Conservation (phyloP, 2,113 vertebrate species). For the Gopherus flavomarginatus region DNA sequence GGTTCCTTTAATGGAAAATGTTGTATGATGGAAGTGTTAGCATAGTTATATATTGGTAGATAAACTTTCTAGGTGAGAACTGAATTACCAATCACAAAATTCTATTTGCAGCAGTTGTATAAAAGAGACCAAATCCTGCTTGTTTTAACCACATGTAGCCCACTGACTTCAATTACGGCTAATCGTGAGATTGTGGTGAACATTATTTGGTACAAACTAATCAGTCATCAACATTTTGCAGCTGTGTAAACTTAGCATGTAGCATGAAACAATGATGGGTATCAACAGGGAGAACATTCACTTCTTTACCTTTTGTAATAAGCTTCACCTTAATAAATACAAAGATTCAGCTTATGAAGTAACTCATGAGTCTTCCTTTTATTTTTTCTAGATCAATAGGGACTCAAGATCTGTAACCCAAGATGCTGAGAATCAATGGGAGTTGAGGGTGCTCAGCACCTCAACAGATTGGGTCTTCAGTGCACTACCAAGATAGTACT, state of each 20-base stretch:
- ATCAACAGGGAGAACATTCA: neutral
- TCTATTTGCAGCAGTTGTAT: neutral
- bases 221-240: neutral
- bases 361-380: neutral
- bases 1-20: neutral
- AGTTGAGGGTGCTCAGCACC: no score
- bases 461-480: neutral
- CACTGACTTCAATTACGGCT: fast-evolving
- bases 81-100: neutral
- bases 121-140: neutral
- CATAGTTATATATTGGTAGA: neutral
- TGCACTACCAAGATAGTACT: neutral
- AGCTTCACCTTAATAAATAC: neutral
- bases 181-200: neutral
- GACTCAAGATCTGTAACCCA: neutral
- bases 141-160: neutral
- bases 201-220: neutral
- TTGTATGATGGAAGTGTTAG: neutral
- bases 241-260: neutral
- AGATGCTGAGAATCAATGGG: neutral
- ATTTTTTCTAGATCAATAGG: neutral
- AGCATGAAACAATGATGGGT: neutral
- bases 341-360: neutral
- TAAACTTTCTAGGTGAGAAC: neutral
- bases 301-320: neutral